Evolutionary conservation across 2,888 invertebrate genomes (phyloP).

Genomic region (Palloptera scutellata): DNA sequence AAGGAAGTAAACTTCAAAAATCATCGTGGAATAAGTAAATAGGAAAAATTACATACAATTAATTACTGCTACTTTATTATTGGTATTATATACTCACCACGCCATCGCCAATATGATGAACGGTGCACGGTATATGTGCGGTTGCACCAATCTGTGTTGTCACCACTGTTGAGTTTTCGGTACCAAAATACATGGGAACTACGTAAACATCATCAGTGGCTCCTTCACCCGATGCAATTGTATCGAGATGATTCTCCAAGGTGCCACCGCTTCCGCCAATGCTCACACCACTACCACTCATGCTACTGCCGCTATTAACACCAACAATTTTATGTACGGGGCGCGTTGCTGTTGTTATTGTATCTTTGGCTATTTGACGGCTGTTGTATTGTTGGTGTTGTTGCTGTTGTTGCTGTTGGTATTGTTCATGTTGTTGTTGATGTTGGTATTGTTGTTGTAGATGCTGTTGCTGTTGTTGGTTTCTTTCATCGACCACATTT

Average conservation of each 20-base stretch:
- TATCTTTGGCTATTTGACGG: slow-evolving; percentile 53
- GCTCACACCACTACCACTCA: slow-evolving; percentile 38
- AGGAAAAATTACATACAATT: no score
- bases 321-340: slow-evolving; percentile 42
- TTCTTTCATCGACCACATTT: slow-evolving; percentile 55
- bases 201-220: slow-evolving; percentile 61
- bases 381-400: slow-evolving; percentile 43
- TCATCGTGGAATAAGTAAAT: no score
- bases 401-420: slow-evolving; percentile 39
- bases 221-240: slow-evolving; percentile 40
- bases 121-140: slow-evolving; percentile 82
- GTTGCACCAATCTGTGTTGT: slow-evolving; percentile 86
- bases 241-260: slow-evolving; percentile 39
- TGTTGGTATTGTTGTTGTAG: slow-evolving; percentile 39
- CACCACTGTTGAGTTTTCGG: slow-evolving; percentile 82
- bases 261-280: slow-evolving; percentile 28
- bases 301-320: slow-evolving; percentile 37
- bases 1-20: no score
- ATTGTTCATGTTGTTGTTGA: slow-evolving; percentile 31
- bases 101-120: slow-evolving; percentile 86
- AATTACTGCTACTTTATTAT: no score
- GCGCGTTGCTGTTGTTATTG: slow-evolving; percentile 46
- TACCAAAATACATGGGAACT: slow-evolving; percentile 80
- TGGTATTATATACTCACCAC: slow-evolving; percentile 72
- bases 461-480: slow-evolving; percentile 43